Evolutionary conservation across 2,113 vertebrate genomes (phyloP).

Genomic region (Vulpes lagopus): DNA sequence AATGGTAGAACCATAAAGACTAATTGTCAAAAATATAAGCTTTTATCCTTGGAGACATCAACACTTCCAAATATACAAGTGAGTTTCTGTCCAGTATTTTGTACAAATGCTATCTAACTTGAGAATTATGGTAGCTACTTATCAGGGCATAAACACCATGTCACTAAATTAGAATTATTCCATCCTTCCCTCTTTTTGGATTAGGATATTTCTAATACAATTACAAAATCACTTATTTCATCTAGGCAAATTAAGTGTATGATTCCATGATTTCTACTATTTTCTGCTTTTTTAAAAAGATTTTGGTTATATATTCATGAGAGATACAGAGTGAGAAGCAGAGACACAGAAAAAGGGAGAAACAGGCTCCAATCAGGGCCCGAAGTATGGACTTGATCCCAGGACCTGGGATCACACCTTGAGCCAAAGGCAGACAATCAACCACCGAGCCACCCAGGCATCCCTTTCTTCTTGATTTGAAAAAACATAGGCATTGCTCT

Average conservation of each 20-base stretch:
- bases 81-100: background rate
- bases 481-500: background rate
- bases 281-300: background rate
- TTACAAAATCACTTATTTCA: background rate
- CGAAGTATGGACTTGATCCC: too few relatives aligned
- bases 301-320: too few relatives aligned
- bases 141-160: background rate
- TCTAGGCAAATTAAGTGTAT: background rate
- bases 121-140: background rate
- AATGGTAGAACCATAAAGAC: rapidly evolving
- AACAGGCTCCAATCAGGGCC: too few relatives aligned
- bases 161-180: background rate
- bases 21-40: background rate
- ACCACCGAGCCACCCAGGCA: too few relatives aligned
- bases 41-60: constrained; percentile 4
- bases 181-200: background rate
- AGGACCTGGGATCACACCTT: too few relatives aligned
- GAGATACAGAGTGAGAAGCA: too few relatives aligned
- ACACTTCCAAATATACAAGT: background rate
- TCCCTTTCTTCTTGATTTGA: background rate
- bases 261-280: background rate
- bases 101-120: background rate
- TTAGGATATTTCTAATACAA: background rate
- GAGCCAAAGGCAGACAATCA: too few relatives aligned
- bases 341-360: too few relatives aligned